Base-by-base conservation (phyloP, 1,140 invertebrate species). In the Oscheius sp. region DNA sequence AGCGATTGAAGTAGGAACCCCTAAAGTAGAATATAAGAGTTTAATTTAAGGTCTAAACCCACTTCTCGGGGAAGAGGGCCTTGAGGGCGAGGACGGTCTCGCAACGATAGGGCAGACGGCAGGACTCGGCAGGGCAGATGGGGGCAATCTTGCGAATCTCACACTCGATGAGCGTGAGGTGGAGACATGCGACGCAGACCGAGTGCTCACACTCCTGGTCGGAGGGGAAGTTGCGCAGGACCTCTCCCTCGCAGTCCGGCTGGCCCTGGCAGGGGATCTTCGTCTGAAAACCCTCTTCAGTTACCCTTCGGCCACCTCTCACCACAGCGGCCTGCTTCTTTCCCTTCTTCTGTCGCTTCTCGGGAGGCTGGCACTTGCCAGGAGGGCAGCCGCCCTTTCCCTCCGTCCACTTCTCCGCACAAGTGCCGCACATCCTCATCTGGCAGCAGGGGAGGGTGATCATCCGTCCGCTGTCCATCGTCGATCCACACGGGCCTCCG, bases 191-290 rank as follows among this genome's bases (percentile, higher is more conserved):
- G 28, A 79, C n/a, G 62, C 78, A 79, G 15, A 80, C 74, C 18
- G 80, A 74, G 52, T 79, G 78, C 4, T 79, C 78, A 49, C 78
- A 79, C 59, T 79, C 78, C 15, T 63, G 55, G 64, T 79, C 78
- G 18, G 78, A 80, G 13, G 78, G 78, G 23, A 79, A 79, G 36
- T 79, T 79, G 18, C 73, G 78, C 18, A 79, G 65, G n/a, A 77
- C 74, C 34, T 80, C 79, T 0, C 72, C 55, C 28, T 68, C 74
- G 36, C 78, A 79, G 29, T 73, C 70, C 10, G 61, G 20, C 4
- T 38, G 34, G 31, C 77, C 78, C 26, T 61, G 73, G 46, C 78
- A 79, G 28, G 62, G 74, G 38, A 28, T 26, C 49, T 46, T 46
- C 42, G 26, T 42, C 63, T 31, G 32, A 20, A 45, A 34, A 31